Evolutionary conservation across 92 coral and sea anemone species (phyloP), one percentile per base, ranked within the genome.

Genomic region (Heteractis magnifica): DNA sequence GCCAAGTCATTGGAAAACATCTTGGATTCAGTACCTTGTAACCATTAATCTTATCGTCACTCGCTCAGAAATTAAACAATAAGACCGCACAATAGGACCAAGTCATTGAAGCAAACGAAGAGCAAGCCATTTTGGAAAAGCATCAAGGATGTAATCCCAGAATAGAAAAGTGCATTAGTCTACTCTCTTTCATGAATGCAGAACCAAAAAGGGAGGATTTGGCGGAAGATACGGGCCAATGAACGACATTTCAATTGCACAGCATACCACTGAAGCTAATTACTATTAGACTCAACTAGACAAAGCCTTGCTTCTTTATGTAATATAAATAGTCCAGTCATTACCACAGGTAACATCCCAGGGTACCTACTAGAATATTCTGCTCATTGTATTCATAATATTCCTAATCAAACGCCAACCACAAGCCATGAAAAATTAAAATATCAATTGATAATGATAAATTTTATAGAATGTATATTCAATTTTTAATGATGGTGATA

Each of bases 201-300:
- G 14, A 23, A 8, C 73, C 10, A 26, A 68, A 68, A 23, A 48
- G 70, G 73, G 73, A 68, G 49, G 73, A 23, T 68, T 68, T 68
- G 20, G 73, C 23, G 73, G 73, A 68, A 21, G 73, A 68, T 26
- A 68, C 73, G 73, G 73, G 50, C 49, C 73, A 68, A 68, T 68
- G 16, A 68, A 11, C 23, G 15, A 20, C 73, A 16, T 68, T 48
- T 20, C 73, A 68, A 68, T 62, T 62, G 2, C 14, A 21, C 23
- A 26, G 26, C 73, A 68, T 9, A 68, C 73, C 49, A 23, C 3
- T 23, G 13, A 23, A 12, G 73, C 73, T 21, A n/a, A 26, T 68
- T 68, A 68, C 49, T 26, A 20, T 5, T 10, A 68, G 73, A 68
- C 73, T 20, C 20, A 26, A 23, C 49, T 14, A 68, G 73, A 21